Conservation (phyloP, 2,113 vertebrate species). For the Notarius lentiginosus region DNA sequence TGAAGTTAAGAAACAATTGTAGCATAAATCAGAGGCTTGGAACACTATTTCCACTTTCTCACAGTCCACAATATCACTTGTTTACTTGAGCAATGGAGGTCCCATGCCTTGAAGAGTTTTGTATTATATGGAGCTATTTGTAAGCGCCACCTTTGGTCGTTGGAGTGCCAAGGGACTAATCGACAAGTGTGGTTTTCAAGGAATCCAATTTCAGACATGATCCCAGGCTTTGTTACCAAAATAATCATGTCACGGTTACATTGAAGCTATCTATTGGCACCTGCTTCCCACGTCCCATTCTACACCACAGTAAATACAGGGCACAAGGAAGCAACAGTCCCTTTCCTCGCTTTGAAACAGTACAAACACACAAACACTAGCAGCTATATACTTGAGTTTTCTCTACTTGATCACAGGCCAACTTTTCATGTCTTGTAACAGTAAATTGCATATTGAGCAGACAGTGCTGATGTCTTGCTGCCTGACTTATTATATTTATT, state of each 20-base stretch:
- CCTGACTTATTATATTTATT: background rate
- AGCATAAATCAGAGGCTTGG: slow-evolving; percentile 59
- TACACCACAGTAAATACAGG: slow-evolving; percentile 34
- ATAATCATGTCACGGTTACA: slow-evolving; percentile 37
- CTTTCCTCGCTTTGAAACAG: slow-evolving; percentile 23
- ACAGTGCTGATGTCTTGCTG: background rate
- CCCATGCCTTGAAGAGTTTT: slow-evolving; percentile 49
- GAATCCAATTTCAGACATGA: slow-evolving; percentile 54
- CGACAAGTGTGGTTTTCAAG: slow-evolving; percentile 63
- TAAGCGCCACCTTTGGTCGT: slow-evolving; percentile 55
- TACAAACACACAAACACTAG: background rate
- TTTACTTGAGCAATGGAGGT: slow-evolving; percentile 55
- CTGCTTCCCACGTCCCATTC: slow-evolving; percentile 16
- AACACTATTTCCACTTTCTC: slow-evolving; percentile 63
- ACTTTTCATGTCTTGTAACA: slow-evolving; percentile 2
- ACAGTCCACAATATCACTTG: slow-evolving; percentile 60
- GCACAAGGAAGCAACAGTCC: slow-evolving; percentile 22
- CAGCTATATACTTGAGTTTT: slow-evolving; percentile 19
- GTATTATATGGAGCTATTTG: slow-evolving; percentile 60
- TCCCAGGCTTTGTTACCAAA: slow-evolving; percentile 43
- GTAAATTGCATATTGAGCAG: background rate
- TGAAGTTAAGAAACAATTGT: slow-evolving; percentile 58
- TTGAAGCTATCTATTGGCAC: slow-evolving; percentile 28
- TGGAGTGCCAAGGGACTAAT: slow-evolving; percentile 56
- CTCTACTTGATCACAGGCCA: slow-evolving; percentile 24